Base-by-base conservation (phyloP, 2,113 vertebrate genomes). In the Zosterops borbonicus region DNA sequence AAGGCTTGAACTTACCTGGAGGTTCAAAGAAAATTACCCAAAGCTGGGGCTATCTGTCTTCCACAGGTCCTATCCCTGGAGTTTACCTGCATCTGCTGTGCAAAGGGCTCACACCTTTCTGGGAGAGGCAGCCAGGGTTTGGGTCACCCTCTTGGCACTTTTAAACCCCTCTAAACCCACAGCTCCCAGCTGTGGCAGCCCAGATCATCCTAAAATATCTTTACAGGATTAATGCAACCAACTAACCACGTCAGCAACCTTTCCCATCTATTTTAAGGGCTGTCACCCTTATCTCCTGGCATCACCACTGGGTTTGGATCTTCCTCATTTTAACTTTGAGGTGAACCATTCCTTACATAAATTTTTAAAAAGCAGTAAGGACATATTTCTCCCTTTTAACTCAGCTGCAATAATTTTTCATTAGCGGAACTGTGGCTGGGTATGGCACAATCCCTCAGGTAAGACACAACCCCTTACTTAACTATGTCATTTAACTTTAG, bases 221-320 rank as follows among this genome's bases (percentile, higher is more conserved):
- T 20, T 12, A 22, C 23, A 55, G 39, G 16, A 29, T 39, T 13
- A 39, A 29, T 68, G 47, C 20, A 8, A n/a, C 0, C 47, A 33
- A 18, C 17, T 17, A 22, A 7, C 3, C 14, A 1, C 0, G 0
- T 5, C 35, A 31, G 67, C 13, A 68, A 52, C 12, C 6, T 16
- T 27, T 35, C 21, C 29, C 35, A 7, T 7, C 19, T 59, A 0
- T 29, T 29, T 39, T 29, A 11, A 67, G 37, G 56, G 46, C 28
- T 56, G 9, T 12, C 50, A 50, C 4, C 0, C 20, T 44, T 41
- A 6, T 18, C 60, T 67, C 47, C 80, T 62, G 55, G 3, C 6
- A 7, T 37, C 10, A 3, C 41, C 28, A 33, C 18, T 31, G 42
- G 22, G 8, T 68, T n/a, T 55, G 47, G 62, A 86, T 29, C 15